These are phyloP conservation scores for Dasysyrphus tricinctus DNA, from an alignment of 2,888 invertebrate species.

Conservation along the genomic window DNA sequence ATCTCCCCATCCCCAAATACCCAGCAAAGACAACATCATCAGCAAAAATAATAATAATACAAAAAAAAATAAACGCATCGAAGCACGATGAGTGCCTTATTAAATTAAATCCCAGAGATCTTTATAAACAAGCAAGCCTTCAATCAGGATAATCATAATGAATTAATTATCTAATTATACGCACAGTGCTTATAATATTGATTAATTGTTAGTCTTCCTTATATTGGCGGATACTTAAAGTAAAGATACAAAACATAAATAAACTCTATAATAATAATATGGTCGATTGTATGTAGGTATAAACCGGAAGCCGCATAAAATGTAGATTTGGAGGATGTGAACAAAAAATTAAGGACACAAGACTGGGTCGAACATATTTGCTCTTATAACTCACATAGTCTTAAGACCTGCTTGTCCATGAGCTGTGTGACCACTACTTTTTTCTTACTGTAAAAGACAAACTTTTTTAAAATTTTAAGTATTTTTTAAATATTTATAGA, in stretches of 20 bases:
- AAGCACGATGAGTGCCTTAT: constrained; percentile 28
- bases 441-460: too few relatives aligned
- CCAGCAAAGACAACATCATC: not conserved
- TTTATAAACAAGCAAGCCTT: constrained; percentile 13
- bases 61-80: not conserved
- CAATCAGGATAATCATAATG: constrained; percentile 59
- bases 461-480: too few relatives aligned
- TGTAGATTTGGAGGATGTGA: not conserved
- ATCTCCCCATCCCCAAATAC: not conserved
- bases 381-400: not conserved
- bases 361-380: not conserved
- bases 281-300: not conserved
- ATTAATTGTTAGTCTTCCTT: constrained; percentile 48
- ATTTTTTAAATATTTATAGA: too few relatives aligned
- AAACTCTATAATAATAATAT: not conserved
- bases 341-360: not conserved
- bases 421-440: too few relatives aligned
- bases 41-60: not conserved
- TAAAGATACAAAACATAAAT: constrained; percentile 14
- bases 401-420: too few relatives aligned
- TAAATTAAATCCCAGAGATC: constrained; percentile 51
- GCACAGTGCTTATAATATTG: constrained; percentile 54
- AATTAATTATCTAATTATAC: constrained; percentile 66
- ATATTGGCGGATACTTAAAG: constrained; percentile 25
- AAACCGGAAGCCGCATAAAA: constrained; percentile 4